A percentile compares a stretch with the other conserved stretches of the same genome.
phyloP scores from a whole-genome alignment of 2,888 invertebrate species.

The Tachystola acroxantha region DNA sequence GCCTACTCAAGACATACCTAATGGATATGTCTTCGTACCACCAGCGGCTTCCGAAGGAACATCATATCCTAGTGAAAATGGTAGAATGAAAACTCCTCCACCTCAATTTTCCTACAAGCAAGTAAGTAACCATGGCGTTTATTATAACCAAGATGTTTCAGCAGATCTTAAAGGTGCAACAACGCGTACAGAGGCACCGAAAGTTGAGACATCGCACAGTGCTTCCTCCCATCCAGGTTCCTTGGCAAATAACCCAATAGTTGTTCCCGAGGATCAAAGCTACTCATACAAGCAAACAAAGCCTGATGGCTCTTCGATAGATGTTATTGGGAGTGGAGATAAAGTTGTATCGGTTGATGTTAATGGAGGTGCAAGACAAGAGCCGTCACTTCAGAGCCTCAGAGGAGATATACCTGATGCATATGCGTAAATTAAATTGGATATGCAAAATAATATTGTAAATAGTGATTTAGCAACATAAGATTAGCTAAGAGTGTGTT shows the following conservation, averaged over 20 bases:
- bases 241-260: conserved; percentile 20
- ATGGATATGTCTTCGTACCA: conserved; percentile 22
- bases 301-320: conserved; percentile 18
- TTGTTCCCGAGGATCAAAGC: conserved; percentile 16
- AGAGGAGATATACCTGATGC: conserved; percentile 10
- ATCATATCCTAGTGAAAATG: conserved; percentile 1
- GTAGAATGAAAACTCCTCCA: not conserved
- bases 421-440: not conserved
- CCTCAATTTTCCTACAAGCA: conserved; percentile 6
- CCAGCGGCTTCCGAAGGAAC: conserved; percentile 10
- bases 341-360: conserved; percentile 15
- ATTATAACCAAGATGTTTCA: conserved; percentile 2
- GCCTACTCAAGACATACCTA: conserved; percentile 5
- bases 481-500: no score
- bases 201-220: not conserved
- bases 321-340: conserved; percentile 13
- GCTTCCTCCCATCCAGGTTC: not conserved
- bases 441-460: no score
- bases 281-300: conserved; percentile 20
- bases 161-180: not conserved
- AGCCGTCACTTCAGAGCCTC: not conserved
- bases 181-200: not conserved
- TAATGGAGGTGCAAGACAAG: not conserved
- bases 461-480: not conserved
- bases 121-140: not conserved